Conservation (phyloP, 92 coral and sea anemone genomes). For the Paramuricea clavata region DNA sequence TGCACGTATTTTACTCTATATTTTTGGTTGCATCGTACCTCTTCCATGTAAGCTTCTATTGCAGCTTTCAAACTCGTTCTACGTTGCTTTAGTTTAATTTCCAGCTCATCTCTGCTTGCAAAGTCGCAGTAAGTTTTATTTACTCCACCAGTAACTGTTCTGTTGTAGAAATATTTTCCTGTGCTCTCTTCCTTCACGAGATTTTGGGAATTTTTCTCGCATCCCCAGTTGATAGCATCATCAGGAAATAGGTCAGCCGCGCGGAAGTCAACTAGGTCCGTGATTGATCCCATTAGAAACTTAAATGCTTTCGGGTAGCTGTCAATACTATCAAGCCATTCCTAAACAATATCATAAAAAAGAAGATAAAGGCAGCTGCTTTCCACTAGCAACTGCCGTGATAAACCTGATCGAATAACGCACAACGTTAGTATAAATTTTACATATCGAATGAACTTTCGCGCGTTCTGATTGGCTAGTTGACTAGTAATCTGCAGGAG, state of each 20-base stretch:
- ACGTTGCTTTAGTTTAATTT: slow-evolving; percentile 54
- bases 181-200: slow-evolving; percentile 50
- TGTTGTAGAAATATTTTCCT: slow-evolving; percentile 34
- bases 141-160: background rate
- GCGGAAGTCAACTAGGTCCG: slow-evolving; percentile 56
- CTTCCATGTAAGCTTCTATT: background rate
- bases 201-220: slow-evolving; percentile 51
- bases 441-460: too few relatives aligned
- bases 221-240: slow-evolving; percentile 65
- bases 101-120: slow-evolving; percentile 44
- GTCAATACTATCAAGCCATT: slow-evolving; percentile 65
- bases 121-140: background rate
- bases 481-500: too few relatives aligned
- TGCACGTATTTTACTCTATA: too few relatives aligned
- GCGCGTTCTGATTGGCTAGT: too few relatives aligned
- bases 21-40: too few relatives aligned
- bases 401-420: too few relatives aligned
- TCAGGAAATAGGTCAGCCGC: slow-evolving; percentile 63
- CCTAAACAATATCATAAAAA: background rate
- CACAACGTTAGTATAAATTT: too few relatives aligned
- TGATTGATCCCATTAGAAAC: slow-evolving; percentile 49
- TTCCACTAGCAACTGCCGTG: too few relatives aligned
- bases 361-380: background rate
- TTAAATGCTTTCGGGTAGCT: slow-evolving; percentile 69
- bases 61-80: slow-evolving; percentile 44